These are phyloP conservation scores for Heliocidaris erythrogramma DNA, from an alignment of 35 echinoderm and acorn worm species.

Conservation along the genomic window DNA sequence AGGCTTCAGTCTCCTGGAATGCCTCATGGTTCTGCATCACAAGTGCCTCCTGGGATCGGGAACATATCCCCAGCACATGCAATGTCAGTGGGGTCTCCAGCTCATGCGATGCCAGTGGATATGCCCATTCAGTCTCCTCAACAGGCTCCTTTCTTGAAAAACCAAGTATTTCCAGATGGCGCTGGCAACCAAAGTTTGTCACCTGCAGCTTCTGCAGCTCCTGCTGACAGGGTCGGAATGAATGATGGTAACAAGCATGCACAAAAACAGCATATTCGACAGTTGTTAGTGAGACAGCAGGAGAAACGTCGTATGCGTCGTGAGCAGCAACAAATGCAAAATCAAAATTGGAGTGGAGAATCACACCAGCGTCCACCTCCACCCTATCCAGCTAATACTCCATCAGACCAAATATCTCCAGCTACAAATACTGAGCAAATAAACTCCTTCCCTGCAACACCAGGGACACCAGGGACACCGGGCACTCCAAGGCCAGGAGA, in stretches of 20 bases:
- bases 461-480: slow-evolving; percentile 10
- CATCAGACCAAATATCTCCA: slow-evolving; percentile 32
- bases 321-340: slow-evolving; percentile 60
- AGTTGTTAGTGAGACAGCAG: slow-evolving; percentile 70
- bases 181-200: slow-evolving; percentile 24
- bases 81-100: background rate
- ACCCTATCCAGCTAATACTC: slow-evolving; percentile 76
- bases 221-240: slow-evolving; percentile 26
- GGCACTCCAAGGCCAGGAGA: background rate
- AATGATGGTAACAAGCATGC: slow-evolving; percentile 57
- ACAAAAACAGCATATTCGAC: slow-evolving; percentile 74
- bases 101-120: slow-evolving; percentile 47
- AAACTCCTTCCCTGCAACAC: slow-evolving; percentile 50
- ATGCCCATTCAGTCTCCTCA: slow-evolving; percentile 51
- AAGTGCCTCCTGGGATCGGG: slow-evolving; percentile 51
- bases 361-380: slow-evolving; percentile 79
- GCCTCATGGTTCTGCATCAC: slow-evolving; percentile 66
- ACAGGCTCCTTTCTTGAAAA: slow-evolving; percentile 40
- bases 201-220: background rate
- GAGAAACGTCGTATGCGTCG: slow-evolving; percentile 56
- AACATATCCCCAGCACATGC: slow-evolving; percentile 62
- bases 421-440: slow-evolving; percentile 23
- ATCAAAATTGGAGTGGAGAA: slow-evolving; percentile 74
- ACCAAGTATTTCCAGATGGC: slow-evolving; percentile 27
- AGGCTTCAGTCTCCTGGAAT: slow-evolving; percentile 52